Percentiles rank a stretch among this genome's conserved stretches.
Evolutionary conservation across 2,888 invertebrate species (phyloP).

Genomic region (Actias luna): DNA sequence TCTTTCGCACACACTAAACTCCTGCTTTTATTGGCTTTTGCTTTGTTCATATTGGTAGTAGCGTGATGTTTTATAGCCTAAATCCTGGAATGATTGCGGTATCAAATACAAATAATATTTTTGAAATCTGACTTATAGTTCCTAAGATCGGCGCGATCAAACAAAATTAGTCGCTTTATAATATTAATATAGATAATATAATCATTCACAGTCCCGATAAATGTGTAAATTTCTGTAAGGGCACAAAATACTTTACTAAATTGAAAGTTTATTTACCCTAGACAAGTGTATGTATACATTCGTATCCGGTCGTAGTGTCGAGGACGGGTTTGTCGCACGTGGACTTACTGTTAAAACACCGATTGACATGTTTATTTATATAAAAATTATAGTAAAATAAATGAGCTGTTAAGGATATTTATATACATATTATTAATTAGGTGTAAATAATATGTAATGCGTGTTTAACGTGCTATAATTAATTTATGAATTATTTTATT

Average conservation of each 20-base stretch:
- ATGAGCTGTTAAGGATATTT: constrained; percentile 13
- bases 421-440: constrained; percentile 17
- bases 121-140: too few species aligned
- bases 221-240: too few species aligned
- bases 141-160: too few species aligned
- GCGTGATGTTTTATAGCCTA: too few species aligned
- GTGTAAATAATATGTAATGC: constrained; percentile 18
- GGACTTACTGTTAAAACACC: not conserved
- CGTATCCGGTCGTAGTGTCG: not conserved
- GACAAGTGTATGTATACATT: not conserved
- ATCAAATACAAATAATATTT: too few species aligned
- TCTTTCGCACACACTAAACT: too few species aligned
- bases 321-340: not conserved
- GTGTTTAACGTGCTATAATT: constrained; percentile 40
- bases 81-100: too few species aligned
- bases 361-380: constrained; percentile 8
- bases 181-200: too few species aligned
- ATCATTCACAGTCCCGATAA: too few species aligned
- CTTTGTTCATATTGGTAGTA: too few species aligned
- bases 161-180: too few species aligned
- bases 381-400: constrained; percentile 12
- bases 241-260: not conserved
- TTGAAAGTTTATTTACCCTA: not conserved
- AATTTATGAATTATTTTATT: constrained; percentile 61
- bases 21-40: too few species aligned